Conservation (phyloP, 2,888 invertebrate species). For the Cephus nigrinus region DNA sequence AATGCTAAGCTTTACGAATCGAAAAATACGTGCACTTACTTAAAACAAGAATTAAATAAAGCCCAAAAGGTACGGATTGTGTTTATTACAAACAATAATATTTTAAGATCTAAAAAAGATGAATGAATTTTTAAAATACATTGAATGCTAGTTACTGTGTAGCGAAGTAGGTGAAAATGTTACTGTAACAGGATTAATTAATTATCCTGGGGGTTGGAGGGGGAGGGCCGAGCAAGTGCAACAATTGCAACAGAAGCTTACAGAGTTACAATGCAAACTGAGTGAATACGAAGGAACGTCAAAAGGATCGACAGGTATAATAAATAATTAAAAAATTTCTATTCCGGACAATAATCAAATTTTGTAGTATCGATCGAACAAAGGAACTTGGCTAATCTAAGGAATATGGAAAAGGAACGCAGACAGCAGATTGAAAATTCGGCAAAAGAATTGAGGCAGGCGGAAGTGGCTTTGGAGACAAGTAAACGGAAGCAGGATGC, state of each 20-base stretch:
- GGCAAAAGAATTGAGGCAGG: constrained; percentile 70
- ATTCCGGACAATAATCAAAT: constrained; percentile 10
- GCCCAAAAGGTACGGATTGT: constrained; percentile 71
- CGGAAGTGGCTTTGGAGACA: constrained; percentile 72
- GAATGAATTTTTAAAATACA: neutral
- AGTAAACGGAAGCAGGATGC: constrained; percentile 75
- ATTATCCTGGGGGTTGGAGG: constrained; percentile 76
- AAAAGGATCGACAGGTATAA: constrained; percentile 20
- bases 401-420: constrained; percentile 70
- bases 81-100: constrained; percentile 7
- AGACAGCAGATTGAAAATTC: constrained; percentile 72
- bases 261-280: constrained; percentile 75
- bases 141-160: constrained; percentile 69
- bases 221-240: constrained; percentile 83
- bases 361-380: constrained; percentile 31
- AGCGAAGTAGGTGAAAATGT: constrained; percentile 82
- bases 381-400: constrained; percentile 53
- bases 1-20: constrained; percentile 76
- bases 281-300: constrained; percentile 48
- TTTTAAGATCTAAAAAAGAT: neutral
- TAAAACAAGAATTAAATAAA: constrained; percentile 78
- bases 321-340: neutral
- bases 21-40: constrained; percentile 75
- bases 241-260: constrained; percentile 75
- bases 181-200: constrained; percentile 72